These are phyloP conservation scores for Arrhamphus sclerolepis DNA, from an alignment of 2,797 vertebrate genomes.

Conservation along the genomic window DNA sequence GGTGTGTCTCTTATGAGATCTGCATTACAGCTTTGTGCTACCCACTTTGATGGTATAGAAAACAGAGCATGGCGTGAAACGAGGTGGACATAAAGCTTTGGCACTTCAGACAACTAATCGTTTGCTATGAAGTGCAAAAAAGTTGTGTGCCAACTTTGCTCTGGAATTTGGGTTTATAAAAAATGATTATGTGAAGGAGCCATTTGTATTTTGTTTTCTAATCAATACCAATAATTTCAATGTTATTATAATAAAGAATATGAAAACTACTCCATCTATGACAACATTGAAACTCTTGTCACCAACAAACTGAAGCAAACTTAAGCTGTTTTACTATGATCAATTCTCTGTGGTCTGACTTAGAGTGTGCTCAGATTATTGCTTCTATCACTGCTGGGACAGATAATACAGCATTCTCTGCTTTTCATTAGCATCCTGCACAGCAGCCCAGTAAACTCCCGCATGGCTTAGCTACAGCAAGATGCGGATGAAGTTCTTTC, in stretches of 20 bases:
- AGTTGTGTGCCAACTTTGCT: too few species aligned
- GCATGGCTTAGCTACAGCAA: constrained; percentile 62
- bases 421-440: constrained; percentile 70
- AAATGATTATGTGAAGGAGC: too few species aligned
- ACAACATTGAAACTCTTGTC: constrained; percentile 45
- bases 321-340: constrained; percentile 61
- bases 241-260: background rate
- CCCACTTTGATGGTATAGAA: too few species aligned
- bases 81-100: too few species aligned
- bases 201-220: too few species aligned
- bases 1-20: too few species aligned
- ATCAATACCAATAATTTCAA: constrained; percentile 13
- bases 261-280: constrained; percentile 26
- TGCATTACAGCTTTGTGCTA: too few species aligned
- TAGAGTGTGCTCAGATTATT: constrained; percentile 65
- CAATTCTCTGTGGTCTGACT: constrained; percentile 54
- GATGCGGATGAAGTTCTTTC: constrained; percentile 53
- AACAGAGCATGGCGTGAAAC: too few species aligned
- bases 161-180: too few species aligned
- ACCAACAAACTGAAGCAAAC: constrained; percentile 56
- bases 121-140: too few species aligned
- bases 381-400: constrained; percentile 66
- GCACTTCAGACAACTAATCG: too few species aligned
- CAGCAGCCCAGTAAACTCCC: constrained; percentile 62
- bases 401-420: constrained; percentile 69